phyloP scores from a whole-genome alignment of 2,113 vertebrate species.

The Perccottus glenii region DNA sequence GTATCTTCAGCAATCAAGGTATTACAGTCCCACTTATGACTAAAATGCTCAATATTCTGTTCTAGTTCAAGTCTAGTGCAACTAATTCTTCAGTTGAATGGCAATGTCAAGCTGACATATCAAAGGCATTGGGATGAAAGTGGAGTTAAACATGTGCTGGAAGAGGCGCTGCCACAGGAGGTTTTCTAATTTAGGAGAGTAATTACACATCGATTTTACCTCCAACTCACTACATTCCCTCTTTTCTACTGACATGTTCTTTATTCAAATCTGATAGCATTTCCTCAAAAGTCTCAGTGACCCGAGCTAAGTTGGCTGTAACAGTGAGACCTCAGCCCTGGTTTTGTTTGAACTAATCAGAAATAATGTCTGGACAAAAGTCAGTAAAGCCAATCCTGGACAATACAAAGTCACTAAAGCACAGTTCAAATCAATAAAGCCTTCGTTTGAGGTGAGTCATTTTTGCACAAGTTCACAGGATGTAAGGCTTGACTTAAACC shows the following conservation, averaged over 20 bases:
- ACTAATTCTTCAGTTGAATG: not conserved
- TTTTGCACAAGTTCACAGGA: not conserved
- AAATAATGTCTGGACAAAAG: not conserved
- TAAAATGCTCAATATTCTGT: too few species aligned
- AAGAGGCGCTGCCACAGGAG: conserved; percentile 11
- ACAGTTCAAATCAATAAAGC: conserved; percentile 3
- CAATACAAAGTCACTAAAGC: not conserved
- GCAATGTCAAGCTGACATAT: not conserved
- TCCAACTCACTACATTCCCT: conserved; percentile 27
- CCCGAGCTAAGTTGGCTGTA: not conserved
- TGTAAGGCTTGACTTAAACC: not conserved
- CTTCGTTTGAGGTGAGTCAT: conserved; percentile 5
- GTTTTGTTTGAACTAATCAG: not conserved
- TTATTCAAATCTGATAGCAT: not conserved
- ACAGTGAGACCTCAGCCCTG: not conserved
- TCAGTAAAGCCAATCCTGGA: not conserved
- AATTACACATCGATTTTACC: conserved; percentile 59
- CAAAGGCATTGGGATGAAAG: not conserved
- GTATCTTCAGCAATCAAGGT: too few species aligned
- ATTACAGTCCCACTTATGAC: too few species aligned
- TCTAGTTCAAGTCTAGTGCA: too few species aligned
- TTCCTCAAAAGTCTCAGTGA: not conserved
- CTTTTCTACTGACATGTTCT: conserved; percentile 15
- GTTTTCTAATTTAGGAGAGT: conserved; percentile 56
- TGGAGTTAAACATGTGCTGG: not conserved